Conservation (phyloP, 1,140 invertebrate species). For the Nebria ingens region DNA sequence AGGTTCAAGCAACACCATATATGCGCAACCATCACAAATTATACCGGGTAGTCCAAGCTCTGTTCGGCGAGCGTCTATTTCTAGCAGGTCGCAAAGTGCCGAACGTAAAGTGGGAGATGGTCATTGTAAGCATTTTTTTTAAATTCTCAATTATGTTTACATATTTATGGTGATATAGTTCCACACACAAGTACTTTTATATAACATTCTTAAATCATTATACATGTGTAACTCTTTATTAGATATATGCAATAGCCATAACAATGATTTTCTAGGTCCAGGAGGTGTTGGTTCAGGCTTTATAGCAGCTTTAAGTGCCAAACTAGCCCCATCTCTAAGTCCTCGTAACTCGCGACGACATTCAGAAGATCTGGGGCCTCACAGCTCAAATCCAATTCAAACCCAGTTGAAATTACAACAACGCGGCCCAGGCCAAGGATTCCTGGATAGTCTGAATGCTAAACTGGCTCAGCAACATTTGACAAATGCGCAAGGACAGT, state of each 20-base stretch:
- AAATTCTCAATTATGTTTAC: neutral
- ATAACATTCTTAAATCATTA: too few relatives aligned
- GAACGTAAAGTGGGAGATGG: slow-evolving; percentile 39
- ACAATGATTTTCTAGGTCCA: too few relatives aligned
- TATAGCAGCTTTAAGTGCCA: slow-evolving; percentile 62
- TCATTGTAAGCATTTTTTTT: slow-evolving; percentile 25
- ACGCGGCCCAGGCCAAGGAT: slow-evolving; percentile 40
- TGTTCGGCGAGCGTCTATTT: slow-evolving; percentile 28
- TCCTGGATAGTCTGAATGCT: slow-evolving; percentile 64
- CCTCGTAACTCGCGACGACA: slow-evolving; percentile 37
- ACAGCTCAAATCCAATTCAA: slow-evolving; percentile 16
- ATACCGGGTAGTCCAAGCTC: slow-evolving; percentile 38
- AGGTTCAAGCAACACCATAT: slow-evolving; percentile 34
- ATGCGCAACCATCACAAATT: slow-evolving; percentile 41
- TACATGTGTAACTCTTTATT: too few relatives aligned
- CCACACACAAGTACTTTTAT: slow-evolving; percentile 1
- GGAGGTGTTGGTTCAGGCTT: slow-evolving; percentile 48
- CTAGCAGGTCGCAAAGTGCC: slow-evolving; percentile 42
- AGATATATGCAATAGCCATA: too few relatives aligned
- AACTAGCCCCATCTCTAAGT: slow-evolving; percentile 48
- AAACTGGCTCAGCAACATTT: slow-evolving; percentile 54
- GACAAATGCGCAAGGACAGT: slow-evolving; percentile 29
- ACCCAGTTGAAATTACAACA: slow-evolving; percentile 20
- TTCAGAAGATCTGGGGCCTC: slow-evolving; percentile 29
- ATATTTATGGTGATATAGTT: too few relatives aligned